Evolutionary conservation across 1,140 invertebrate genomes (phyloP), one percentile per base, ranked within the genome.

Genomic region (Himalopsyche phryganea): DNA sequence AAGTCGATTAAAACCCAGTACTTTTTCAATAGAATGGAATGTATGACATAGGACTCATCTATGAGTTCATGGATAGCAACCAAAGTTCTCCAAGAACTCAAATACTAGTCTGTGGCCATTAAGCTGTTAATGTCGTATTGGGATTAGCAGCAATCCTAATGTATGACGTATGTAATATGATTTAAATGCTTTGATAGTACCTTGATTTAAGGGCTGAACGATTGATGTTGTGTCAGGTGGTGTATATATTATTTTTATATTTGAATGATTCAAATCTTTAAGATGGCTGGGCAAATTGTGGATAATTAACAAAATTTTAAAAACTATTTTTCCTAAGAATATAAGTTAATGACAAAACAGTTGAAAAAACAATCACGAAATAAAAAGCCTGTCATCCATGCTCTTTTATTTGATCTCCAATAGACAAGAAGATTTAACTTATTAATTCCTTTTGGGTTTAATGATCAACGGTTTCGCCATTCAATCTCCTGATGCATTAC

Each of bases 191-290:
- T 23, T 13, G 2, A 49, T 41, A 5, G 54, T 15, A 1, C 60
- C 60, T 53, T 58, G 60, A 15, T 62, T 55, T 14, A 62, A 23
- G 14, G 73, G 75, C 65, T 80, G 75, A 28, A 80, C 53, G 33
- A 73, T 63, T n/a, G 68, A 68, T 13, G 78, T 77, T 6, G 70
- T 74, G 52, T 78, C 77, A 38, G 70, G 61, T 33, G 76, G 73
- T 14, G 77, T 66, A 67, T 74, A 79, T 36, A 66, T 54, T 4
- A 80, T 58, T 65, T 73, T 70, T 4, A 79, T 66, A 61, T 72
- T 68, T 58, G 61, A 63, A 61, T 72, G 53, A 49, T 35, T 47
- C 49, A 62, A 59, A 66, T 78, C 72, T 40, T 19, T 46, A 50
- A 62, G 62, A 66, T 80, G 75, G 40, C 68, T 62, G 41, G 70